phyloP scores from a whole-genome alignment of 2,888 invertebrate genomes.

The Micropterix aruncella region DNA sequence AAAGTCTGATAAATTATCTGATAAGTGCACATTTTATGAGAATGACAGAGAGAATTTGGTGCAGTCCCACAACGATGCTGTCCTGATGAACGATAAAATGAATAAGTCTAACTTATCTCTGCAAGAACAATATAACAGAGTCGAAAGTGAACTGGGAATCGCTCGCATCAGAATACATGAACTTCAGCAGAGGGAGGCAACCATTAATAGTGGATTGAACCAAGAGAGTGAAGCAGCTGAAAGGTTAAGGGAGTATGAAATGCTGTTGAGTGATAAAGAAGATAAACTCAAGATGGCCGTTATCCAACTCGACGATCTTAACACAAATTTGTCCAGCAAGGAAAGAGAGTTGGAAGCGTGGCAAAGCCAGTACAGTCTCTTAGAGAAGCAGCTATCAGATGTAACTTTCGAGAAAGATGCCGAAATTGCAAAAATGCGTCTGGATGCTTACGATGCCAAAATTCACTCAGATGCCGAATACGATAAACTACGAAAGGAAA shows the following conservation, averaged over 20 bases:
- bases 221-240: neutral
- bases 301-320: neutral
- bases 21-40: neutral
- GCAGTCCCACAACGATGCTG: neutral
- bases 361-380: neutral
- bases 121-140: neutral
- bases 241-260: neutral
- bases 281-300: neutral
- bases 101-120: neutral
- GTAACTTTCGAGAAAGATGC: slow-evolving; percentile 36
- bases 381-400: slow-evolving; percentile 32
- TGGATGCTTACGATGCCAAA: slow-evolving; percentile 35
- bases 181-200: neutral
- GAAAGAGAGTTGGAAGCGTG: neutral
- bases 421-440: slow-evolving; percentile 36
- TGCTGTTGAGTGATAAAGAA: neutral
- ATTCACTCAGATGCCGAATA: slow-evolving; percentile 20
- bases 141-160: neutral
- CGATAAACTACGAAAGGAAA: slow-evolving; percentile 22
- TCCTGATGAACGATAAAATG: neutral
- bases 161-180: neutral
- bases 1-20: neutral
- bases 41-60: neutral
- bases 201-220: too few species aligned
- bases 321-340: neutral